These are phyloP conservation scores for Sycobia sp. DNA, from an alignment of 1,140 invertebrate species.

Conservation along the genomic window DNA sequence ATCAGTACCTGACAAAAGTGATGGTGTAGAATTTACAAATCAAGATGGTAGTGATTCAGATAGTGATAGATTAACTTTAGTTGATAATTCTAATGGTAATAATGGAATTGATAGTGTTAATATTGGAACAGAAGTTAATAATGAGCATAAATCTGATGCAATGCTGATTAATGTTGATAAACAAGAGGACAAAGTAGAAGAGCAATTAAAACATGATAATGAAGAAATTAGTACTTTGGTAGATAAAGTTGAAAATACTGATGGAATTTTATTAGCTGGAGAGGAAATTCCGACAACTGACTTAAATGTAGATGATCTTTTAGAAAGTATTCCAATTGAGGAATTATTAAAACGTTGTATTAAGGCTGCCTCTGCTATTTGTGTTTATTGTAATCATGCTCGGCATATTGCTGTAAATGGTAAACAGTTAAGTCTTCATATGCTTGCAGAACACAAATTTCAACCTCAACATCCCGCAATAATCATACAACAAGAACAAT, in stretches of 20 bases:
- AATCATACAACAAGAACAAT: slow-evolving; percentile 65
- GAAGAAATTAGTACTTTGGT: slow-evolving; percentile 32
- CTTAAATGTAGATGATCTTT: slow-evolving; percentile 72
- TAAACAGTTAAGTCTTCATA: slow-evolving; percentile 76
- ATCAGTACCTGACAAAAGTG: slow-evolving; percentile 5
- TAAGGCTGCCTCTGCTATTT: slow-evolving; percentile 68
- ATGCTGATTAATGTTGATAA: slow-evolving; percentile 10
- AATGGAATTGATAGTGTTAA: slow-evolving; percentile 25
- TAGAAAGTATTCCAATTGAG: slow-evolving; percentile 74
- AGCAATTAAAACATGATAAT: slow-evolving; percentile 24
- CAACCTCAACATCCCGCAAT: slow-evolving; percentile 65
- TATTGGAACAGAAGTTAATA: slow-evolving; percentile 22
- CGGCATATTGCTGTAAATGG: slow-evolving; percentile 81
- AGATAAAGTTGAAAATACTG: slow-evolving; percentile 21
- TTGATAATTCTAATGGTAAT: slow-evolving; percentile 27
- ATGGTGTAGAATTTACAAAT: slow-evolving; percentile 9
- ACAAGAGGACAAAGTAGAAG: slow-evolving; percentile 27
- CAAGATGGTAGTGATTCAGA: slow-evolving; percentile 48
- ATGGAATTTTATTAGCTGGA: slow-evolving; percentile 62
- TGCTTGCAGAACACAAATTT: slow-evolving; percentile 78
- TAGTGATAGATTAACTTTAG: slow-evolving; percentile 47
- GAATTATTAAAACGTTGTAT: slow-evolving; percentile 76
- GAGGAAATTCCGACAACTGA: slow-evolving; percentile 72
- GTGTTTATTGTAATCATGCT: slow-evolving; percentile 84
- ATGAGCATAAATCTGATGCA: slow-evolving; percentile 23